Base-by-base conservation (phyloP, 1,140 invertebrate species). In the Hyles vespertilio region DNA sequence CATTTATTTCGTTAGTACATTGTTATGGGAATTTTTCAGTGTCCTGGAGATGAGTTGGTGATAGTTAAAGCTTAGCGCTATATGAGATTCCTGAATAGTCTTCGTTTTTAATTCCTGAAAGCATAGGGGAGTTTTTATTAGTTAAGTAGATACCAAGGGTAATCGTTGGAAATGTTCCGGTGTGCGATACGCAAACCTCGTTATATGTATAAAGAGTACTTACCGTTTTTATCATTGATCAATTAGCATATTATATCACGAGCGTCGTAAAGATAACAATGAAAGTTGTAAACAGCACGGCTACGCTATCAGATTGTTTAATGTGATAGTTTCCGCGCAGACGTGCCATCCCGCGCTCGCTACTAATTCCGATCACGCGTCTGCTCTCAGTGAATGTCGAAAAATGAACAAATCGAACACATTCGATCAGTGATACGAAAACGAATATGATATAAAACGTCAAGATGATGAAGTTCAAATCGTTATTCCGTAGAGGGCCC, bases 391-490 rank as follows among this genome's bases (percentile, higher is more conserved):
- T 69, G 65, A 77, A 59, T 64, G 57, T 43, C 49, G 53, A 52
- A 36, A 70, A 61, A 59, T 61, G 60, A 64, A 56, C 58, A 59
- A 67, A 64, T 65, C 70, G 68, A 73, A 72, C 67, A 70, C 50
- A 65, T 50, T 67, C 77, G 77, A 85, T 72, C 73, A 81, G 74
- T 84, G 75, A 84, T 71, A 75, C 77, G 69, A 81, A 69, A 74
- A 80, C 75, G 75, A 84, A 73, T 60, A 81, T 83, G 76, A 67
- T 67, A 79, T 82, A 78, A 73, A 55, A 58, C 49, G 79, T 81
- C 89, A 92, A 91, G 89, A 94, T 94, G 93, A 94, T 94, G 92
- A 94, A 94, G 91, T 93, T 94, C 84, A 94, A 94, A 92, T 94
- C 93, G 77, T 91, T 94, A 80, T 94, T 94, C 90, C 93, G 93